Percentiles rank a stretch among this genome's conserved stretches.
Evolutionary conservation across 2,888 invertebrate genomes (phyloP).

Genomic region (Eupithecia centaureata): DNA sequence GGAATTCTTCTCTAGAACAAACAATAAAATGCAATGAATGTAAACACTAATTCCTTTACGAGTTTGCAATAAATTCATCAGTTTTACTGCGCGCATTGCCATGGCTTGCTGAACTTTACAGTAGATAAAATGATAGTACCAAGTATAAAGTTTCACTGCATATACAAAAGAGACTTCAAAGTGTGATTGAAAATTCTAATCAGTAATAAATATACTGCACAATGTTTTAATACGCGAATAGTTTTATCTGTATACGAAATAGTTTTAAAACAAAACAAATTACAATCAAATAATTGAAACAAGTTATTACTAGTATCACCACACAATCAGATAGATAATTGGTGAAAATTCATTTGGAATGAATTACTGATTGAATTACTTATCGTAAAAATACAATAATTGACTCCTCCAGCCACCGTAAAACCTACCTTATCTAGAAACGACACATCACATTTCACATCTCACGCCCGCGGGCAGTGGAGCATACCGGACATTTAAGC

Average conservation of each 20-base stretch:
- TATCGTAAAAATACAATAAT: not conserved
- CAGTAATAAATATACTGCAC: too few relatives aligned
- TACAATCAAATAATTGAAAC: too few relatives aligned
- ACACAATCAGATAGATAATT: too few relatives aligned
- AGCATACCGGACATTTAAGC: conserved; percentile 9
- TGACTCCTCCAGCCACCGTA: not conserved
- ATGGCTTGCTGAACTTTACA: conserved; percentile 24
- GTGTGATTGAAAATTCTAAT: not conserved
- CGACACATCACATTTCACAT: not conserved
- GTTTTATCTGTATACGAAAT: too few relatives aligned
- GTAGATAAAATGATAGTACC: not conserved
- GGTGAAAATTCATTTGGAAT: too few relatives aligned
- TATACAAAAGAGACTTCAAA: not conserved
- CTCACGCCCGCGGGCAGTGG: not conserved
- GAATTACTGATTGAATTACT: too few relatives aligned
- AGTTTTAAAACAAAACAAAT: too few relatives aligned
- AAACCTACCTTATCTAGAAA: not conserved
- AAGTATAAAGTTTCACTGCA: not conserved
- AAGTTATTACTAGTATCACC: too few relatives aligned
- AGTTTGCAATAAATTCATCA: conserved; percentile 44
- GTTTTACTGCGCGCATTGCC: conserved; percentile 43
- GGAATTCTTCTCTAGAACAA: not conserved
- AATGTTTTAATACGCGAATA: too few relatives aligned
- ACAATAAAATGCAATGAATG: conserved; percentile 10
- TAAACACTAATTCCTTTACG: conserved; percentile 20